Evolutionary conservation across 1,140 invertebrate genomes (phyloP), one percentile per base, ranked within the genome.

Genomic region (Heliconius hewitsoni): DNA sequence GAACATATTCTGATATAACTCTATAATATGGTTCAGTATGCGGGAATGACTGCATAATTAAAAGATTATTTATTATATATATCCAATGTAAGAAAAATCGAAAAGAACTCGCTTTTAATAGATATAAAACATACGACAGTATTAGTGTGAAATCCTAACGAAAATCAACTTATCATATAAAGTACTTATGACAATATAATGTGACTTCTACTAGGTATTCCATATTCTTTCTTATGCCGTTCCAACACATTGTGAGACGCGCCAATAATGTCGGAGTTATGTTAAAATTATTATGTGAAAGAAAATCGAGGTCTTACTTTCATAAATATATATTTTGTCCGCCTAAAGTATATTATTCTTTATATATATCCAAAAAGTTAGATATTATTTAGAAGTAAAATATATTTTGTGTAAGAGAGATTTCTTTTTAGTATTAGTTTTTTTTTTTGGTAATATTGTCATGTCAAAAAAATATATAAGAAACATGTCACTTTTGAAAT

Each of bases 51-150:
- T 16, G 99, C 71, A 57, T 57, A 57, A 42, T 13, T 42, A 42
- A 42, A 42, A 2, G 42, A 42, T 23, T 6, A n/a, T n/a, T 23
- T 23, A 23, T 23, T 23, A 23, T 57, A 57, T 8, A 57, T n/a
- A 57, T n/a, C 6, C 19, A n/a, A n/a, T 8, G 2, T 23, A 11
- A 8, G 18, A 57, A 57, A 57, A 57, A 13, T 46, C 4, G n/a
- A 57, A 57, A n/a, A 11, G n/a, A 23, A 57, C 8, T n/a, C 23
- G n/a, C 19, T 57, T 57, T n/a, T 57, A 23, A 71, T 34, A 34
- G n/a, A 18, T 11, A 72, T 18, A 98, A 72, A 72, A 72, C 46
- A 74, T 55, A 30, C 50, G 42, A 73, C 23, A 27, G 23, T 16
- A 55, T 52, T 18, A 55, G 27, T 9, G 27, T 42, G 27, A 46